A percentile compares a stretch with the other conserved stretches of the same genome.
These are phyloP conservation scores for Hystrix cristata DNA, from an alignment of 2,113 vertebrate species.

Conservation along the genomic window DNA sequence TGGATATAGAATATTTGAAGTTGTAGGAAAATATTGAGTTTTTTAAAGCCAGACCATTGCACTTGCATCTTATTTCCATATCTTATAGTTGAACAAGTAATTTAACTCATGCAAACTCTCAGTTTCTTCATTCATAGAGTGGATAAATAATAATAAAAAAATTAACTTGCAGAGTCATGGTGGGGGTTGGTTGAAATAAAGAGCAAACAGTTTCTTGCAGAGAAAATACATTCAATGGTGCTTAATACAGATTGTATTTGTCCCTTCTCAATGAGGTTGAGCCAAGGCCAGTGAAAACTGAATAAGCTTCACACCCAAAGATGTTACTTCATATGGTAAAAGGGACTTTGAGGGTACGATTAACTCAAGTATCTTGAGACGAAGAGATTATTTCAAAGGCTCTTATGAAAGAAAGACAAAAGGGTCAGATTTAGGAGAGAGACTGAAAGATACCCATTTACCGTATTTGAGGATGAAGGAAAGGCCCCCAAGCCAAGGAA, in stretches of 20 bases:
- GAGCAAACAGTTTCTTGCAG: neutral
- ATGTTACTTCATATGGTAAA: neutral
- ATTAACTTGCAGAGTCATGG: neutral
- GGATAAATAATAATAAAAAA: neutral
- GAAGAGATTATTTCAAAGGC: neutral
- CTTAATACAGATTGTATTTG: neutral
- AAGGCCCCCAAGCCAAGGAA: neutral
- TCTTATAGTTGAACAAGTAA: neutral
- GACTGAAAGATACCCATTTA: fast-evolving
- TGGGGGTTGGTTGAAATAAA: neutral
- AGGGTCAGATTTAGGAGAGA: neutral
- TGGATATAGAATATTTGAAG: neutral
- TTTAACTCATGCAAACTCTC: neutral
- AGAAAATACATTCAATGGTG: neutral
- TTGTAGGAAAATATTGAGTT: neutral
- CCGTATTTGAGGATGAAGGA: neutral
- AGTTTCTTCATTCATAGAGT: neutral
- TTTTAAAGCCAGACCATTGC: constrained; percentile 3
- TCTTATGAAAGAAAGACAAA: neutral
- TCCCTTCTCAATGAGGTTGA: neutral
- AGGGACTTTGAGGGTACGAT: neutral
- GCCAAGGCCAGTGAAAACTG: neutral
- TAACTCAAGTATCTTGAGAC: neutral
- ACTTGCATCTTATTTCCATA: neutral
- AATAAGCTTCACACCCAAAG: neutral